Evolutionary conservation across 2,113 vertebrate genomes (phyloP).

Genomic region (Hyperopisus bebe): DNA sequence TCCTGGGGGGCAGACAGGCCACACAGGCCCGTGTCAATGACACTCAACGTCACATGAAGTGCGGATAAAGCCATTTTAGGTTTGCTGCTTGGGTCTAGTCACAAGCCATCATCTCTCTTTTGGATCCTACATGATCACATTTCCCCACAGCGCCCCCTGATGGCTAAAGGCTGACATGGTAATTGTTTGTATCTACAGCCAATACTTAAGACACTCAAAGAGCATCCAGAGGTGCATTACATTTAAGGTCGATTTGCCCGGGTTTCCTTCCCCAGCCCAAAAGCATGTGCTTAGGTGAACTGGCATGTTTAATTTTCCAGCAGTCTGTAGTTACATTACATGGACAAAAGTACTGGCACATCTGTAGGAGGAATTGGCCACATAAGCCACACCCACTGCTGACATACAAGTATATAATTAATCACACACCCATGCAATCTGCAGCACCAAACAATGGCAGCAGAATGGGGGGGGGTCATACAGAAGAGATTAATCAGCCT

Average conservation of each 20-base stretch:
- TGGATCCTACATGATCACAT: not conserved
- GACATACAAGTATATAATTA: too few species aligned
- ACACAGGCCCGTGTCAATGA: not conserved
- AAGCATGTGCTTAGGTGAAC: not conserved
- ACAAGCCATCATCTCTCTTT: not conserved
- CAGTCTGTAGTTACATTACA: not conserved
- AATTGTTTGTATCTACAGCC: not conserved
- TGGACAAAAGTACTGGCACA: too few species aligned
- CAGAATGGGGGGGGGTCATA: too few species aligned
- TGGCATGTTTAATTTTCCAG: not conserved
- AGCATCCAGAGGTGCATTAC: not conserved
- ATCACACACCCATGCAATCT: too few species aligned
- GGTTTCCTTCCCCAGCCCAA: not conserved
- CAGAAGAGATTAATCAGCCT: too few species aligned
- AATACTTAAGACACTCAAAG: not conserved
- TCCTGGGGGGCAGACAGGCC: slow-evolving; percentile 63
- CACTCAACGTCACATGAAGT: not conserved
- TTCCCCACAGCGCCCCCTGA: not conserved
- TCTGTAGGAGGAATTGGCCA: too few species aligned
- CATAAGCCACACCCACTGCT: too few species aligned
- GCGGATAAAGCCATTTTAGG: not conserved
- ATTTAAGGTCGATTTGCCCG: not conserved
- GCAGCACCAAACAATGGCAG: too few species aligned
- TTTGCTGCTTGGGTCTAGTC: not conserved
- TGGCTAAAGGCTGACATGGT: not conserved